Evolutionary conservation across 2,113 vertebrate species (phyloP).

Genomic region (Paracanthobrama guichenoti): DNA sequence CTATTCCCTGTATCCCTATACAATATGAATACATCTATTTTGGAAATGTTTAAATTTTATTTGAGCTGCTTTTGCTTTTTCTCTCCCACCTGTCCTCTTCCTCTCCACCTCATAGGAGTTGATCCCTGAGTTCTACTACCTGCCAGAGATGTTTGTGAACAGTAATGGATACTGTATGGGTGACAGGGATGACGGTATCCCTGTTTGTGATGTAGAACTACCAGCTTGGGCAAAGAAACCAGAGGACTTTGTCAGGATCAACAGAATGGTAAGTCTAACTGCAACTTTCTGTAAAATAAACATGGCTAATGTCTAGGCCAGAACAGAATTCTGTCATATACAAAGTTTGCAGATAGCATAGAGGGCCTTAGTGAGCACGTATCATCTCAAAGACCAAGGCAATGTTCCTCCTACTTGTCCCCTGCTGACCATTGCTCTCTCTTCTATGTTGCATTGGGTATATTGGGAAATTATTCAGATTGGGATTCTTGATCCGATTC

Average conservation of each 20-base stretch:
- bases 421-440: background rate
- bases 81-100: constrained; percentile 1
- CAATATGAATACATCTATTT: background rate
- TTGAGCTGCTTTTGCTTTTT: background rate
- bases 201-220: constrained; percentile 90
- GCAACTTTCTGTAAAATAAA: background rate
- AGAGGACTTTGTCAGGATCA: constrained; percentile 95
- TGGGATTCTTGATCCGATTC: background rate
- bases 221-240: constrained; percentile 95
- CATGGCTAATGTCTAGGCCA: background rate
- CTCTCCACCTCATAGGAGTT: constrained; percentile 78
- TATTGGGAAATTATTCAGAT: background rate
- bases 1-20: background rate
- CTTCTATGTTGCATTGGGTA: background rate
- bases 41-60: background rate
- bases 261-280: constrained; percentile 88
- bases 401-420: background rate
- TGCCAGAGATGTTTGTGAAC: constrained; percentile 99
- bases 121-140: constrained; percentile 97
- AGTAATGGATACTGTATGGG: constrained; percentile 91
- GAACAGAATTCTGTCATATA: constrained; percentile 11
- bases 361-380: background rate
- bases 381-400: background rate
- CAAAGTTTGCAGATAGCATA: background rate
- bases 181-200: constrained; percentile 84